Evolutionary conservation across 1,140 invertebrate species (phyloP).

Genomic region (Meteorus sp.): DNA sequence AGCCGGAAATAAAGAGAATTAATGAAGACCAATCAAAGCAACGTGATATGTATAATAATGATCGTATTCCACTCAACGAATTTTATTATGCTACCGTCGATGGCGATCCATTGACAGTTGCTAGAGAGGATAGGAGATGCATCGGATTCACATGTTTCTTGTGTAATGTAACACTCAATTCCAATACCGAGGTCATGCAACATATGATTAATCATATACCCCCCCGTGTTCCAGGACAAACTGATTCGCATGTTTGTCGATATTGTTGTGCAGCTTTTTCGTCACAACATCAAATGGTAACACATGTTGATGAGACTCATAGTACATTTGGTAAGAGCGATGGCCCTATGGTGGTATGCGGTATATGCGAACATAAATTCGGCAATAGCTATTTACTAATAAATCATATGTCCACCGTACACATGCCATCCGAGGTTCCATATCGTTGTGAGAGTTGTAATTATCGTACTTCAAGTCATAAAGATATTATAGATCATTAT

Average conservation of each 20-base stretch:
- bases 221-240: conserved; percentile 48
- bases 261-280: conserved; percentile 56
- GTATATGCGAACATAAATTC: conserved; percentile 70
- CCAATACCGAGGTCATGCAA: conserved; percentile 65
- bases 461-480: conserved; percentile 76
- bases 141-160: conserved; percentile 59
- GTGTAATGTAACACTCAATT: conserved; percentile 59
- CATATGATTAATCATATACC: conserved; percentile 71
- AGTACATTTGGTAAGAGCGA: conserved; percentile 52
- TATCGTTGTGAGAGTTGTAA: conserved; percentile 75
- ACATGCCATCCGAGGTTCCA: conserved; percentile 76
- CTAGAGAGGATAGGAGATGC: conserved; percentile 38
- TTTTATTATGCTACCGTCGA: conserved; percentile 54
- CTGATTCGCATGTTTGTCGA: conserved; percentile 48
- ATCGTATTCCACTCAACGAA: conserved; percentile 46
- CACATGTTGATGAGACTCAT: conserved; percentile 51
- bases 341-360: conserved; percentile 62
- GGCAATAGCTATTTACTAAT: conserved; percentile 60
- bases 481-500: conserved; percentile 73
- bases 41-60: conserved; percentile 34
- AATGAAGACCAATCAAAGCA: conserved; percentile 29
- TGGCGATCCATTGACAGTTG: conserved; percentile 35
- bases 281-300: conserved; percentile 49
- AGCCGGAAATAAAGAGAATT: conserved; percentile 38
- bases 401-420: conserved; percentile 75